Evolutionary conservation across 92 coral and sea anemone species (phyloP).

Genomic region (Diadumene lineata): DNA sequence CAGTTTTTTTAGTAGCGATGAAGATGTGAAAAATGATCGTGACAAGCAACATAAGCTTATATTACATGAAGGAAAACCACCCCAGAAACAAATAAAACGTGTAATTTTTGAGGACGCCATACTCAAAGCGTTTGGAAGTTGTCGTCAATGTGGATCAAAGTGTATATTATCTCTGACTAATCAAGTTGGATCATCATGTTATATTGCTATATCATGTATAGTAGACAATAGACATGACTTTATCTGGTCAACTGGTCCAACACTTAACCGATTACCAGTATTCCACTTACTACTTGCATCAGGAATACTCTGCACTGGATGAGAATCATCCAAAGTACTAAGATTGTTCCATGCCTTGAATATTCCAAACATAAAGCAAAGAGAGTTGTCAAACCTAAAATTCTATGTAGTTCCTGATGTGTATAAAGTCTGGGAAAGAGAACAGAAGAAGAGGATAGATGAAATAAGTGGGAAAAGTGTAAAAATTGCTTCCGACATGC

Average conservation of each 20-base stretch:
- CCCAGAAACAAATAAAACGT: conserved; percentile 34
- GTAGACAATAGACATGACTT: conserved; percentile 40
- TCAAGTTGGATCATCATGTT: conserved; percentile 39
- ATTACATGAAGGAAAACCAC: conserved; percentile 27
- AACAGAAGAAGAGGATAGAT: conserved; percentile 23
- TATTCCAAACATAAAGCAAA: conserved; percentile 28
- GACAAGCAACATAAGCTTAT: too few species aligned
- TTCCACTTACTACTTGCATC: conserved; percentile 46
- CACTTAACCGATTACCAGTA: conserved; percentile 37
- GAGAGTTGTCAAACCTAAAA: conserved; percentile 37
- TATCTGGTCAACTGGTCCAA: conserved; percentile 45
- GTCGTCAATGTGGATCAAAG: conserved; percentile 43
- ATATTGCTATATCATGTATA: conserved; percentile 15
- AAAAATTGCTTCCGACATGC: conserved; percentile 45
- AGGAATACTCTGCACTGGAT: conserved; percentile 37
- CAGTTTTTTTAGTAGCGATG: too few species aligned
- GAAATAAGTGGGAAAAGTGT: conserved; percentile 26
- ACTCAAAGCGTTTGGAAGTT: conserved; percentile 27
- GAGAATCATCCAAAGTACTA: conserved; percentile 32
- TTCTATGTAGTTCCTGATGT: conserved; percentile 37
- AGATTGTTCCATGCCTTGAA: conserved; percentile 40
- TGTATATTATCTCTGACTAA: conserved; percentile 27
- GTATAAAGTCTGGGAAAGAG: conserved; percentile 28
- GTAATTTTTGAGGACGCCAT: conserved; percentile 40
- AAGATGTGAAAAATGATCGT: too few species aligned